A percentile compares a stretch with the other conserved stretches of the same genome.
These are phyloP conservation scores for Sarcophaga bullata DNA, from an alignment of 1,140 invertebrate species.

Conservation along the genomic window DNA sequence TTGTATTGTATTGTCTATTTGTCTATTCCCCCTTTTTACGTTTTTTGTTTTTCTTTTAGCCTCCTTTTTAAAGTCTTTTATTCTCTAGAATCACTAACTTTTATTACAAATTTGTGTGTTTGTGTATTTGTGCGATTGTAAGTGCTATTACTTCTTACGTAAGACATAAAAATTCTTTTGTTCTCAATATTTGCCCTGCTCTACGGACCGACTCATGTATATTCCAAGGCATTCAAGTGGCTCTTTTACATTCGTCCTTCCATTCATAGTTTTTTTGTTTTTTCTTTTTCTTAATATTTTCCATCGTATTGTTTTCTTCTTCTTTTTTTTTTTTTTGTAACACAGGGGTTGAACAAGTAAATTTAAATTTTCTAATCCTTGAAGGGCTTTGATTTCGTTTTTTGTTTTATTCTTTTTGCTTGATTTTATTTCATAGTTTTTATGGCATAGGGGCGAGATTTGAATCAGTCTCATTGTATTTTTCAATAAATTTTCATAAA, in stretches of 20 bases:
- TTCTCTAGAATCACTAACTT: constrained; percentile 20
- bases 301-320: background rate
- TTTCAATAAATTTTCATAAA: background rate
- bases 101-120: constrained; percentile 36
- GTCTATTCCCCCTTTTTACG: constrained; percentile 15
- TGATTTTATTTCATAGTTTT: background rate
- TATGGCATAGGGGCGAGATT: background rate
- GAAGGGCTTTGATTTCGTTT: constrained; percentile 18
- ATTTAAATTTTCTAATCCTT: constrained; percentile 30
- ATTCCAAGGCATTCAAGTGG: background rate
- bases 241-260: constrained; percentile 2
- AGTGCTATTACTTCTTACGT: constrained; percentile 26
- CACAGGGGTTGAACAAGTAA: background rate
- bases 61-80: background rate
- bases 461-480: constrained; percentile 31
- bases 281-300: background rate
- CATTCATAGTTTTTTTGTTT: background rate
- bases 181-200: background rate
- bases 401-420: constrained; percentile 9
- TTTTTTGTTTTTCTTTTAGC: constrained; percentile 3
- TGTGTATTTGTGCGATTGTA: constrained; percentile 12
- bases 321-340: background rate
- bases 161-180: constrained; percentile 21
- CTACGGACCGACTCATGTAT: background rate
- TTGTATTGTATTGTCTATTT: background rate